Percentiles rank a stretch among this genome's conserved stretches.
Evolutionary conservation across 2,113 vertebrate genomes (phyloP).

Genomic region (Emydura subglobosa): DNA sequence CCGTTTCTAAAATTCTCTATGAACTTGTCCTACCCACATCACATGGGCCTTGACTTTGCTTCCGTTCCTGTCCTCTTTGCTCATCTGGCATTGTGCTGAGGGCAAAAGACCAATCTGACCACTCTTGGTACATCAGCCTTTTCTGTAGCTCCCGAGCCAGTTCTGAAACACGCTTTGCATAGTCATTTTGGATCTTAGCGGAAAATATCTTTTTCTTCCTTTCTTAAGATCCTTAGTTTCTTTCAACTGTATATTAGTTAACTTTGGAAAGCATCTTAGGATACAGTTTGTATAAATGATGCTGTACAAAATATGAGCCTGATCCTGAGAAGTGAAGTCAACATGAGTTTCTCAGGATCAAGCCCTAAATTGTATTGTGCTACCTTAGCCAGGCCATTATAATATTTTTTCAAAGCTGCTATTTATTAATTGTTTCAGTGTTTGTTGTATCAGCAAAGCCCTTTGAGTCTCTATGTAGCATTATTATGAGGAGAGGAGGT

Average conservation of each 20-base stretch:
- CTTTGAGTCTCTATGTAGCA: background rate
- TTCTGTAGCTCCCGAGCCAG: background rate
- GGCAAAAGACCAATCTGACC: background rate
- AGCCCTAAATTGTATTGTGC: background rate
- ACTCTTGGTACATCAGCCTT: background rate
- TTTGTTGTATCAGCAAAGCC: background rate
- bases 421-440: too few relatives aligned
- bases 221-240: background rate
- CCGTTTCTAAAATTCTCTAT: background rate
- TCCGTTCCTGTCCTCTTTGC: background rate
- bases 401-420: too few relatives aligned
- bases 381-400: background rate
- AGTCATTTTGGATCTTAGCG: background rate
- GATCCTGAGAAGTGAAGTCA: background rate
- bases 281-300: background rate
- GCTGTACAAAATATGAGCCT: background rate
- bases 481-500: too few relatives aligned
- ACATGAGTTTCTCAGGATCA: too few relatives aligned
- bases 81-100: background rate
- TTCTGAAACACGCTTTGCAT: background rate
- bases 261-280: background rate
- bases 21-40: background rate
- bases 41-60: background rate
- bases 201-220: background rate
- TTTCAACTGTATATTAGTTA: background rate